Conservation (phyloP, 2,113 vertebrate species). For the Amphiprion ocellaris region DNA sequence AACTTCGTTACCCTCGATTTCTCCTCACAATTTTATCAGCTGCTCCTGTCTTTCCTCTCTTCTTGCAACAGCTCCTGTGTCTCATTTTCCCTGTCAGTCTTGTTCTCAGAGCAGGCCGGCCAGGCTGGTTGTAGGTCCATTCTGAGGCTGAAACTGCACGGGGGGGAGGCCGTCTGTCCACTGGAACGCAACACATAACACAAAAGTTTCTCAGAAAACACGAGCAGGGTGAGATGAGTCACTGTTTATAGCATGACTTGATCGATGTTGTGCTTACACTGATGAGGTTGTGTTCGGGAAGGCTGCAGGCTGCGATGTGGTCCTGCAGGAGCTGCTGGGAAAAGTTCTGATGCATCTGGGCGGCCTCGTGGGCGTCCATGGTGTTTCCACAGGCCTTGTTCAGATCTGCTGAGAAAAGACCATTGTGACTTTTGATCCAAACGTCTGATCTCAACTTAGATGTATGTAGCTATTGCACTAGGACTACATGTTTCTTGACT, state of each 20-base stretch:
- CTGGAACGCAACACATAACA: conserved; percentile 75
- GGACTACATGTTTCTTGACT: conserved; percentile 3
- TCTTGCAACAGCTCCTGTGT: not conserved
- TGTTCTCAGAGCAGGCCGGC: conserved; percentile 87
- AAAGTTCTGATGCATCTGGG: conserved; percentile 97
- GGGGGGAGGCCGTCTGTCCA: conserved; percentile 92
- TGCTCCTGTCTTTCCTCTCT: not conserved
- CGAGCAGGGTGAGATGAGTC: conserved; percentile 7
- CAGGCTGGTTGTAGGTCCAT: conserved; percentile 91
- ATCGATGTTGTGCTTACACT: conserved; percentile 80
- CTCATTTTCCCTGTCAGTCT: not conserved
- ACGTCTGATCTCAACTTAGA: not conserved
- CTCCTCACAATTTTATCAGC: not conserved
- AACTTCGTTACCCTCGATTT: conserved; percentile 11
- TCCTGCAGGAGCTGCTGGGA: conserved; percentile 92
- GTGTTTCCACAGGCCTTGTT: conserved; percentile 94
- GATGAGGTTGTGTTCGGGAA: conserved; percentile 93
- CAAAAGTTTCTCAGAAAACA: conserved; percentile 75
- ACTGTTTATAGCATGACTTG: not conserved
- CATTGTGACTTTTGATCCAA: not conserved
- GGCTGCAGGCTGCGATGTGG: conserved; percentile 92
- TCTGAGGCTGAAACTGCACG: conserved; percentile 92
- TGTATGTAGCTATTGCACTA: not conserved
- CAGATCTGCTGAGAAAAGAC: conserved; percentile 83
- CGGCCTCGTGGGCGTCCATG: conserved; percentile 91